Evolutionary conservation across 1,140 invertebrate genomes (phyloP), one percentile per base, ranked within the genome.

Genomic region (Atopsyche davidsoni): DNA sequence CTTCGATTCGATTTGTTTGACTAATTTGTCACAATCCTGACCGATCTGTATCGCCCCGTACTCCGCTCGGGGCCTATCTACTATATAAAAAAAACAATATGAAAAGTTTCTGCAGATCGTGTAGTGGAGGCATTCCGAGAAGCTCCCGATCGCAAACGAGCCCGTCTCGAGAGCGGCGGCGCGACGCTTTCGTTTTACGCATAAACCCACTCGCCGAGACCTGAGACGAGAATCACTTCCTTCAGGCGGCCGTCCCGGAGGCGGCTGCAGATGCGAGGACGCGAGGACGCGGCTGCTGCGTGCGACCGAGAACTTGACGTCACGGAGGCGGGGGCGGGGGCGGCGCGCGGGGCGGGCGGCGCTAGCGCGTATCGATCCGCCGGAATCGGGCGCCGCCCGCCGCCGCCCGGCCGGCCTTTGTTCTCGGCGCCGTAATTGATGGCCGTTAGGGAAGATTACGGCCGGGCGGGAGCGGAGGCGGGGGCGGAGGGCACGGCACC

Each of bases 301-400:
- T 51, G 39, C 47, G 42, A 40, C 47, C 54, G 44, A 51, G 49
- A 57, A 52, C 55, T 57, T 57, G 55, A 57, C 55, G 55, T 57
- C 55, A 57, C 22, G 47, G 41, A 2, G 22, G 36, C 38, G 51
- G 14, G 18, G 36, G 38, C 19, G 44, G 31, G 13, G 35, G 1
- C 11, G 34, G 18, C 43, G 22, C 16, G 28, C 14, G 28, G 24
- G 32, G 45, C 23, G 39, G 52, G 28, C 4, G 14, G 45, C 32
- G 38, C 38, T 14, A 43, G 48, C 48, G 45, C 46, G 23, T 57
- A 57, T 57, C 55, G 55, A 57, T 57, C n/a, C 55, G 49, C 46
- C 40, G 35, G 38, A 47, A 57, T 57, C 48, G 49, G 49, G 46
- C 55, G 40, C 44, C 31, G 45, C 23, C 22, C 31, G 13, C 2